Evolutionary conservation across 2,113 vertebrate species (phyloP), one percentile per base, ranked within the genome.

Genomic region (Boulengeromyrus knoepffleri): DNA sequence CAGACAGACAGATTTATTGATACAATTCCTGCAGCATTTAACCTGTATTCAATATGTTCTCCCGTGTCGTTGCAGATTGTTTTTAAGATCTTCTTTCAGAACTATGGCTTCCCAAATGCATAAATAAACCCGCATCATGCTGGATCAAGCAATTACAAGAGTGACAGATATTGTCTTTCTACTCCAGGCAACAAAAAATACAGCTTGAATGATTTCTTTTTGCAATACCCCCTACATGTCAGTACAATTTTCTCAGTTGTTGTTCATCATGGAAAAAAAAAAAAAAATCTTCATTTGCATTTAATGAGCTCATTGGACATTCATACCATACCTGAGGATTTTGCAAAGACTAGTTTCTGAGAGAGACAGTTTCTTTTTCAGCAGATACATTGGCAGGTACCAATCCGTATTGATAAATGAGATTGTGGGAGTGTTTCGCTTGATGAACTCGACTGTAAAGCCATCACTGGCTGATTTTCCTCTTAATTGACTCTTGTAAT

Each of bases 201-300:
- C 13, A 36, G 17, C 36, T 93, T 92, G 92, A 92, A 94, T 94
- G 8, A 46, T 92, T 94, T 93, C 90, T 91, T 93, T 90, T 89
- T 53, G 74, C 93, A 92, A 95, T 94, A 93, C 92, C 90, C 87
- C 84, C 92, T 94, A 94, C 95, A 62, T 95, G 94, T 95, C 95
- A 95, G 91, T 91, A 93, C 93, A 92, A 94, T 95, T 94, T 95
- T 92, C 94, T 91, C 93, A 94, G 93, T 95, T 92, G 94, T 94
- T 92, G 94, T 94, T 95, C 94, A 94, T 95, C 94, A 95, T 92
- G 90, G 36, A 94, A 94, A 94, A 94, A 94, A 92, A 39, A 39
- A 27, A 42, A 58, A n/a, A 52, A 52, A 56, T 93, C 89, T 91
- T 92, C 93, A 93, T 95, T 94, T 94, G 93, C 93, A 95, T 95